These are phyloP conservation scores for Siderastrea siderea DNA, from an alignment of 92 coral and sea anemone genomes.

Conservation along the genomic window DNA sequence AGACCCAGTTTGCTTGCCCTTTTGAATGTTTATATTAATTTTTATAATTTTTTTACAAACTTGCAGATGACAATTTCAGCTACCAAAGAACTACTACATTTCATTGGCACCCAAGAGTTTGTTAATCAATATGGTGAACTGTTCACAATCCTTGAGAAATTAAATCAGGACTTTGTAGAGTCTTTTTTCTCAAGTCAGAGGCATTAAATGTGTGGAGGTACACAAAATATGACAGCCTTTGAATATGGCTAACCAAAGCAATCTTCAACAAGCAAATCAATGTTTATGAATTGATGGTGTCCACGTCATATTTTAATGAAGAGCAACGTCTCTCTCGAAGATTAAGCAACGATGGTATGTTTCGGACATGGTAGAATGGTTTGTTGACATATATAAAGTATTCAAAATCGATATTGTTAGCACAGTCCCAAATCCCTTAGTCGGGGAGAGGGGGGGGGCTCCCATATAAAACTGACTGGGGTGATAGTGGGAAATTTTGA, in stretches of 20 bases:
- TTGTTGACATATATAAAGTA: neutral
- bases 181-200: slow-evolving; percentile 70
- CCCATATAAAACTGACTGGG: too few species aligned
- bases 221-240: slow-evolving; percentile 73
- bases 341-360: slow-evolving; percentile 27
- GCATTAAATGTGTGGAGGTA: slow-evolving; percentile 70
- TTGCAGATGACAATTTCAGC: slow-evolving; percentile 27
- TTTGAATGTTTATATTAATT: too few species aligned
- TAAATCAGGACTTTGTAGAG: slow-evolving; percentile 74
- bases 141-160: slow-evolving; percentile 39
- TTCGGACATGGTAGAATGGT: slow-evolving; percentile 50
- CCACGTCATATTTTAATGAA: slow-evolving; percentile 41
- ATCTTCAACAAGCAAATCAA: slow-evolving; percentile 61
- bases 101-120: slow-evolving; percentile 44
- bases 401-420: too few species aligned
- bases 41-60: too few species aligned
- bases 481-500: too few species aligned
- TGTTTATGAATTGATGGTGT: slow-evolving; percentile 55
- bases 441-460: too few species aligned
- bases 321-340: slow-evolving; percentile 41
- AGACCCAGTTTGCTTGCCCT: too few species aligned
- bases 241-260: slow-evolving; percentile 18
- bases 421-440: too few species aligned
- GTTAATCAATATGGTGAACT: slow-evolving; percentile 50
- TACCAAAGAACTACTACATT: slow-evolving; percentile 46